Evolutionary conservation across 1,140 invertebrate species (phyloP).

Genomic region (Conopomorpha cramerella): DNA sequence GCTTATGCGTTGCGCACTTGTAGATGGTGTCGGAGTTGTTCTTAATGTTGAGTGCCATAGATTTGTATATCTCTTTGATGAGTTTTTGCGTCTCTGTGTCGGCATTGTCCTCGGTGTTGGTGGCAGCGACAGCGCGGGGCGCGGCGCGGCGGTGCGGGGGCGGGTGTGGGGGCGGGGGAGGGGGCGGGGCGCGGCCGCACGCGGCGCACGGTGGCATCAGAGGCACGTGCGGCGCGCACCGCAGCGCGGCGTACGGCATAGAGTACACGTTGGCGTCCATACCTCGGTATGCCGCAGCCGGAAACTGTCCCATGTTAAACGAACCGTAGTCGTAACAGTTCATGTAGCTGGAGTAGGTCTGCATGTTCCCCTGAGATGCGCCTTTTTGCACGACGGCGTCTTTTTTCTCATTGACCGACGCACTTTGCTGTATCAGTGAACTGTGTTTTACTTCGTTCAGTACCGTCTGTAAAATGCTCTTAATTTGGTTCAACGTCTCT

Average conservation of each 20-base stretch:
- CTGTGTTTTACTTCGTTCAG: constrained; percentile 36
- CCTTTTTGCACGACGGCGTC: constrained; percentile 36
- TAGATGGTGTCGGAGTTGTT: too few relatives aligned
- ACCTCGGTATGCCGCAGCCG: constrained; percentile 17
- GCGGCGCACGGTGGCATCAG: too few relatives aligned
- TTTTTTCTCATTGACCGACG: constrained; percentile 17
- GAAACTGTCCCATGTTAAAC: constrained; percentile 19
- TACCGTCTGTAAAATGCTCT: constrained; percentile 34
- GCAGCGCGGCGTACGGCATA: too few relatives aligned
- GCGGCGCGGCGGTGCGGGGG: neutral
- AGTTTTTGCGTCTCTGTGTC: constrained; percentile 43
- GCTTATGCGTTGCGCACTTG: too few relatives aligned
- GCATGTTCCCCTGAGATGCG: constrained; percentile 18
- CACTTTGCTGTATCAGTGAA: constrained; percentile 7
- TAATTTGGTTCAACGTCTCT: constrained; percentile 35
- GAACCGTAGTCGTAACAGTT: constrained; percentile 30
- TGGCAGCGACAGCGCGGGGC: neutral
- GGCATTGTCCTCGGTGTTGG: constrained; percentile 6
- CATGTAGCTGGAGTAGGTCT: constrained; percentile 17
- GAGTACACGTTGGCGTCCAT: too few relatives aligned
- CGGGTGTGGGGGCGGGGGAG: neutral
- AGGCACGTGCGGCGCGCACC: too few relatives aligned
- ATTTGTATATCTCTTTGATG: constrained; percentile 48
- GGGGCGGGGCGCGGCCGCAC: neutral
- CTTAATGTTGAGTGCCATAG: constrained; percentile 27